phyloP scores from a whole-genome alignment of 2,888 invertebrate genomes.

The Magallana nippona region DNA sequence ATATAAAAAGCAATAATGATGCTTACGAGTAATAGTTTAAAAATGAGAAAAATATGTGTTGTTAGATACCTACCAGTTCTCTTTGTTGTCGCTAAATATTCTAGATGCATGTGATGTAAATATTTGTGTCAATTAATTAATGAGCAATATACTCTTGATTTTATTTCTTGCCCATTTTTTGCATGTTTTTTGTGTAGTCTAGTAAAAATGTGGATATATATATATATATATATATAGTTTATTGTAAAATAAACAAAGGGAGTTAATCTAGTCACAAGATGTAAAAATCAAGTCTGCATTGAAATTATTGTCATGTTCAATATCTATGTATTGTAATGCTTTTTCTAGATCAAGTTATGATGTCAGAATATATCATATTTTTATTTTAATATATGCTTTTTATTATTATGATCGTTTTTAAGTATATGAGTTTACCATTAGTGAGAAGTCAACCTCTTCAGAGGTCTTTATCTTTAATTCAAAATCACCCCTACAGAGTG shows the following conservation, averaged over 20 bases:
- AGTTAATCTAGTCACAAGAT: conserved; percentile 22
- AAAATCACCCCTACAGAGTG: neutral
- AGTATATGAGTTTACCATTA: neutral
- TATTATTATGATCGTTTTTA: neutral
- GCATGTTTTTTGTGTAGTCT: conserved; percentile 3
- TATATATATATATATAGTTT: neutral
- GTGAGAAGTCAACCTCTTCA: neutral
- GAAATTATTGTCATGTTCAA: neutral
- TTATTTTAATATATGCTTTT: conserved; percentile 33
- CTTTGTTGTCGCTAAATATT: neutral
- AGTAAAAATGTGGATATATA: neutral
- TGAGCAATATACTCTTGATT: neutral
- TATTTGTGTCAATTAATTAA: conserved; percentile 9
- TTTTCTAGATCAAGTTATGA: neutral
- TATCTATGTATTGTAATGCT: neutral
- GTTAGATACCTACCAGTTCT: neutral
- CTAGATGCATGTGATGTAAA: conserved; percentile 17
- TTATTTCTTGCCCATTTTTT: neutral
- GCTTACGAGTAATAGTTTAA: no score
- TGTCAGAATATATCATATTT: neutral
- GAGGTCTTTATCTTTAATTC: neutral
- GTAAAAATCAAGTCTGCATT: conserved; percentile 13
- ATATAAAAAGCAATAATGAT: no score
- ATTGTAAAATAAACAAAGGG: conserved; percentile 33
- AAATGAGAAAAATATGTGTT: neutral